Evolutionary conservation across 30 jellyfish, hydroid and myxozoan species (phyloP).

Genomic region (Cassiopea andromeda): DNA sequence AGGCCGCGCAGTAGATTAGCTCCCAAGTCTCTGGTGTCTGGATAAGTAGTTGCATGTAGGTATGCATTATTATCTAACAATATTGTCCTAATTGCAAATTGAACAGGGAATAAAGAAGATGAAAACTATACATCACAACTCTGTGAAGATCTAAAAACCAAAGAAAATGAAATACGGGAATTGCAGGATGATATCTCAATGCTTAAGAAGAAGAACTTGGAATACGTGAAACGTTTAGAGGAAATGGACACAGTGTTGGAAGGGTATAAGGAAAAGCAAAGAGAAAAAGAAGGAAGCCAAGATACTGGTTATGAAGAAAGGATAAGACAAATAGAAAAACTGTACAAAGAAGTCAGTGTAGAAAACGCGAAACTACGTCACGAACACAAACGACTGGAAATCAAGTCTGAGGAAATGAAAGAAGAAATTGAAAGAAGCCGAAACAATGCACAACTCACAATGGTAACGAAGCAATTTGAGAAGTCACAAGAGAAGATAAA

Average conservation of each 20-base stretch:
- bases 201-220: neutral
- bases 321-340: neutral
- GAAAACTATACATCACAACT: neutral
- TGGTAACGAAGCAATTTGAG: conserved; percentile 3
- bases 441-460: conserved; percentile 2
- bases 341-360: neutral
- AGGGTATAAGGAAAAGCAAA: neutral
- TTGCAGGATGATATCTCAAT: neutral
- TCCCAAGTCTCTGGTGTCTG: too few species aligned
- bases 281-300: neutral
- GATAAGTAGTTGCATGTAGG: too few species aligned
- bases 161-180: neutral
- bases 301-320: neutral
- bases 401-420: neutral
- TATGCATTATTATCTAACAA: too few species aligned
- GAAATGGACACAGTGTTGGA: neutral
- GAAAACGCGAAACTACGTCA: neutral
- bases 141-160: neutral
- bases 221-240: neutral
- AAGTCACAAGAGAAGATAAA: conserved; percentile 12
- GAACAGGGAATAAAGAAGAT: neutral
- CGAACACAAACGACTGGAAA: neutral
- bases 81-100: too few species aligned
- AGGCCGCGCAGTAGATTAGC: too few species aligned
- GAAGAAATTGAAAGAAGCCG: neutral